phyloP scores from a whole-genome alignment of 2,797 vertebrate species.

The Falco rusticolus region DNA sequence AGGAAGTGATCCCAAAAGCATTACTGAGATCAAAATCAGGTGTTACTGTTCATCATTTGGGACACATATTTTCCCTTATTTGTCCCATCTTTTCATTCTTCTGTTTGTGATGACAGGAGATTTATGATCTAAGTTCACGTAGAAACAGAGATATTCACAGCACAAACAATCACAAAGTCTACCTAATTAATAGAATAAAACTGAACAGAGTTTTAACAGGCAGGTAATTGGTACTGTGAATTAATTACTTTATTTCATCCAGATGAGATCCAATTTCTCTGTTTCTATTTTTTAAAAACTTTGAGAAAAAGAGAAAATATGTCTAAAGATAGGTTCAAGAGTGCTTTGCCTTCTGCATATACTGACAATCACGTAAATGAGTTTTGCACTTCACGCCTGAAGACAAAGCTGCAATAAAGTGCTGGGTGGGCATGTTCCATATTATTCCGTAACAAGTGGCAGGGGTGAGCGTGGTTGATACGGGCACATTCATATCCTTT shows the following conservation, averaged over 20 bases:
- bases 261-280: neutral
- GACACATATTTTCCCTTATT: neutral
- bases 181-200: neutral
- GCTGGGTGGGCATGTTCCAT: accelerated
- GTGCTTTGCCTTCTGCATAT: neutral
- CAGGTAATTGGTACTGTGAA: neutral
- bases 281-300: neutral
- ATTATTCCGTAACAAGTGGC: too few relatives aligned
- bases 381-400: neutral
- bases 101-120: neutral
- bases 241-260: neutral
- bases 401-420: too few relatives aligned
- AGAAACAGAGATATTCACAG: neutral
- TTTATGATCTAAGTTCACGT: neutral
- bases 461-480: too few relatives aligned
- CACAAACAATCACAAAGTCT: neutral
- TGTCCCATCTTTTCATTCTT: neutral
- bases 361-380: neutral
- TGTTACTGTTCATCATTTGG: neutral
- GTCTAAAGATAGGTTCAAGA: neutral
- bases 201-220: neutral
- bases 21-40: neutral
- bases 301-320: neutral
- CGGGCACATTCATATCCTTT: neutral
- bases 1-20: neutral